Evolutionary conservation across 1,140 invertebrate genomes (phyloP).

Genomic region (Formica selysi): DNA sequence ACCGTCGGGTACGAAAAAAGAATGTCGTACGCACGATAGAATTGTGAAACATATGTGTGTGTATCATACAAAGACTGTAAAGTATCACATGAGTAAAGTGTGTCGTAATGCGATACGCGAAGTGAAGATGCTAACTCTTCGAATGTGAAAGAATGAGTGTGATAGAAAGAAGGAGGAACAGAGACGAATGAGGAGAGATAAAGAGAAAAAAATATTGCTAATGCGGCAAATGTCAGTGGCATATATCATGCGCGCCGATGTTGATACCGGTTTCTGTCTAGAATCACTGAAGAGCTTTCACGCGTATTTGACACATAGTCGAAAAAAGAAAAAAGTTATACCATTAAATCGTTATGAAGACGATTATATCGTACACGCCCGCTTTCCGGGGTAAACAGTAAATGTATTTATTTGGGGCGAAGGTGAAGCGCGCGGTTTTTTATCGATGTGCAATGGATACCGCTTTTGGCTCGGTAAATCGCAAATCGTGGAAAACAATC

Average conservation of each 20-base stretch:
- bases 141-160: slow-evolving; percentile 9
- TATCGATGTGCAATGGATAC: slow-evolving; percentile 1
- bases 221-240: slow-evolving; percentile 54
- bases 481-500: slow-evolving; percentile 57
- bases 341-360: slow-evolving; percentile 47
- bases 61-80: slow-evolving; percentile 42
- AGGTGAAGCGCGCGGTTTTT: neutral
- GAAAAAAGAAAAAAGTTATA: slow-evolving; percentile 54
- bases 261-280: slow-evolving; percentile 44
- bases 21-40: slow-evolving; percentile 36
- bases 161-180: slow-evolving; percentile 25
- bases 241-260: slow-evolving; percentile 58
- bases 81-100: slow-evolving; percentile 60
- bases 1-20: neutral
- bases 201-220: slow-evolving; percentile 55
- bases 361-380: slow-evolving; percentile 52
- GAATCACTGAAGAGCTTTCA: slow-evolving; percentile 61
- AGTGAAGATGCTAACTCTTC: slow-evolving; percentile 62
- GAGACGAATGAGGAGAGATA: neutral
- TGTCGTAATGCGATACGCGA: slow-evolving; percentile 64
- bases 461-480: slow-evolving; percentile 59
- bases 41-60: slow-evolving; percentile 57
- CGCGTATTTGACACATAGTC: slow-evolving; percentile 50
- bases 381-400: slow-evolving; percentile 53
- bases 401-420: slow-evolving; percentile 54